A percentile compares a stretch with the other conserved stretches of the same genome.
These are phyloP conservation scores for Lomographa bimaculata DNA, from an alignment of 2,888 invertebrate species.

Conservation along the genomic window DNA sequence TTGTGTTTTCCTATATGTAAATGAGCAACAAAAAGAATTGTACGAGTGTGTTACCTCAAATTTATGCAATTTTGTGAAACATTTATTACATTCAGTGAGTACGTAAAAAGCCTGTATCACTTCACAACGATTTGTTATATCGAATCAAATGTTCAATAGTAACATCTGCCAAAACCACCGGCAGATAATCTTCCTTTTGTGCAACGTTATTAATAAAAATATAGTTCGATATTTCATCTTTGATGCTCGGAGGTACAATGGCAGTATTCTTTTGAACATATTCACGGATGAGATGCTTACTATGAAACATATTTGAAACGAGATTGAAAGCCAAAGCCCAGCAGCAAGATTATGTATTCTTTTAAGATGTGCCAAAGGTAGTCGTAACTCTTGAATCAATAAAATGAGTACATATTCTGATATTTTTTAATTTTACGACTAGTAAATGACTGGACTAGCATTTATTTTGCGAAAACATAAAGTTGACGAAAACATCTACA, in stretches of 20 bases:
- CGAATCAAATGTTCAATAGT: slow-evolving; percentile 37
- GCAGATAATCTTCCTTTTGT: slow-evolving; percentile 80
- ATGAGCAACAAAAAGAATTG: too few relatives aligned
- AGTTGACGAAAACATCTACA: too few relatives aligned
- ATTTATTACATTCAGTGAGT: slow-evolving; percentile 12
- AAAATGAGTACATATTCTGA: too few relatives aligned
- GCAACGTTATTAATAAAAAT: slow-evolving; percentile 80
- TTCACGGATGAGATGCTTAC: slow-evolving; percentile 70
- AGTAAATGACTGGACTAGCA: too few relatives aligned
- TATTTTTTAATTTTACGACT: too few relatives aligned
- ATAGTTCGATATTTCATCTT: slow-evolving; percentile 74
- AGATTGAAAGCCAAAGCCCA: slow-evolving; percentile 47
- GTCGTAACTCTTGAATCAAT: not conserved
- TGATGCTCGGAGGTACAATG: slow-evolving; percentile 72
- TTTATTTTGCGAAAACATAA: too few relatives aligned
- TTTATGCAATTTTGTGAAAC: too few relatives aligned
- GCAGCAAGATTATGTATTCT: slow-evolving; percentile 12
- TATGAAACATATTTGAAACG: slow-evolving; percentile 44
- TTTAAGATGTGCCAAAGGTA: slow-evolving; percentile 2
- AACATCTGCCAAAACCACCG: slow-evolving; percentile 74
- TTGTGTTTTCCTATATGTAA: too few relatives aligned
- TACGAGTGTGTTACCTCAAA: too few relatives aligned
- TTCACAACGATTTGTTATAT: slow-evolving; percentile 12
- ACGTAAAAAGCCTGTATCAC: slow-evolving; percentile 11
- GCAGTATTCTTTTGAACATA: slow-evolving; percentile 63